Conservation (phyloP, 1,140 invertebrate species). For the Eumeta japonica region DNA sequence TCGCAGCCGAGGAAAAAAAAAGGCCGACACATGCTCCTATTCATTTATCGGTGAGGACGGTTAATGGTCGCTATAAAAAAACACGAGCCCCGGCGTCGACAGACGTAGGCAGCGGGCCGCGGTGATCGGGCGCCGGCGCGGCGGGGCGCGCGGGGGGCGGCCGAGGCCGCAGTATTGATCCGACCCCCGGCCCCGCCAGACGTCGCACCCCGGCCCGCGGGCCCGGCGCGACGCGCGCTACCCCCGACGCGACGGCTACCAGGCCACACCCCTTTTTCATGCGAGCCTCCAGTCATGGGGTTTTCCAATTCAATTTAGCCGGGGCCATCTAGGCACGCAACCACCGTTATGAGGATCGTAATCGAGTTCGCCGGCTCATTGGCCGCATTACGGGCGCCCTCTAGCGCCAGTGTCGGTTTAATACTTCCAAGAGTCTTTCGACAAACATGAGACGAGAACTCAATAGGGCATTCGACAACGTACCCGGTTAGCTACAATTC, state of each 20-base stretch:
- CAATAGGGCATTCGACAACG: too few species aligned
- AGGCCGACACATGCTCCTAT: slow-evolving; percentile 38
- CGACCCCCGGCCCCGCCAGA: slow-evolving; percentile 20
- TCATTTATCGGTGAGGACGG: slow-evolving; percentile 41
- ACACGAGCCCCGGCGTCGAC: slow-evolving; percentile 51
- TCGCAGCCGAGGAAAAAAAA: slow-evolving; percentile 19
- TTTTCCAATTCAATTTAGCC: slow-evolving; percentile 54
- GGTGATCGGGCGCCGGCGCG: slow-evolving; percentile 41
- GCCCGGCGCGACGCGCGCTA: slow-evolving; percentile 14
- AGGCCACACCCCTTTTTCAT: slow-evolving; percentile 51
- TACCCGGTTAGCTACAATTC: too few species aligned
- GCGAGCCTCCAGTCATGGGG: slow-evolving; percentile 45
- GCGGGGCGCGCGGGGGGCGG: slow-evolving; percentile 17
- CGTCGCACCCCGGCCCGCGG: slow-evolving; percentile 23
- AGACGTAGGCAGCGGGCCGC: slow-evolving; percentile 48
- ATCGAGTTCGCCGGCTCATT: too few species aligned
- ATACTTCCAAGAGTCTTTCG: too few species aligned
- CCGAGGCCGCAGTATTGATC: slow-evolving; percentile 44
- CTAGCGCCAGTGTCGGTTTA: too few species aligned
- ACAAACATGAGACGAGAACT: too few species aligned
- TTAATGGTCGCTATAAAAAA: slow-evolving; percentile 51
- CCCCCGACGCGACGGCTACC: slow-evolving; percentile 26
- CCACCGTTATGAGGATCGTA: too few species aligned
- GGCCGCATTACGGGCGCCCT: too few species aligned
- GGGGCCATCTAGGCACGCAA: slow-evolving; percentile 23